Evolutionary conservation across 2,888 invertebrate genomes (phyloP).

Genomic region (Desoria tigrina): DNA sequence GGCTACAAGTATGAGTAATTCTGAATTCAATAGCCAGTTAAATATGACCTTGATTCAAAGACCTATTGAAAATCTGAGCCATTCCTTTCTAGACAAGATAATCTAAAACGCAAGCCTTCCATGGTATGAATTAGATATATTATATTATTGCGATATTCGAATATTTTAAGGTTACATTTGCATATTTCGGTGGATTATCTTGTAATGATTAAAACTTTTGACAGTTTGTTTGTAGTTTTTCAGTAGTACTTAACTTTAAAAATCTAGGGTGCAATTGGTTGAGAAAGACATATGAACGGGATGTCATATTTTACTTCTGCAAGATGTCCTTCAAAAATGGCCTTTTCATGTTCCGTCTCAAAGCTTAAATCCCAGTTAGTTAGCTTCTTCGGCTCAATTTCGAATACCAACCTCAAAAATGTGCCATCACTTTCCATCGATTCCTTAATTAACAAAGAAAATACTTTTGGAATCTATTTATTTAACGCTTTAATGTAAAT

Average conservation of each 20-base stretch:
- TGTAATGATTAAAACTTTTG: too few species aligned
- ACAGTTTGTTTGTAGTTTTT: neutral
- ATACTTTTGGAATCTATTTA: constrained; percentile 3
- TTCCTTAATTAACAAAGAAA: constrained; percentile 40
- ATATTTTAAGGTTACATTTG: too few species aligned
- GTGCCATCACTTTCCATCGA: constrained; percentile 47
- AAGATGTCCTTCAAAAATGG: constrained; percentile 28
- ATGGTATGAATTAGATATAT: too few species aligned
- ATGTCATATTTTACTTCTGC: constrained; percentile 24
- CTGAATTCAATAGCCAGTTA: too few species aligned
- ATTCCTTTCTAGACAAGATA: too few species aligned
- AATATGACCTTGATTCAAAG: too few species aligned
- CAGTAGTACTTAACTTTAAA: too few species aligned
- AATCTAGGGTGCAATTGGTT: constrained; percentile 37
- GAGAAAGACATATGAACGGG: constrained; percentile 44
- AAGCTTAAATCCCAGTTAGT: constrained; percentile 49
- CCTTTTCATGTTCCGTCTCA: constrained; percentile 48
- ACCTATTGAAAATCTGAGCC: too few species aligned
- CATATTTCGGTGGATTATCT: too few species aligned
- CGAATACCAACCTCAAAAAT: constrained; percentile 46
- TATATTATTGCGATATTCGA: too few species aligned
- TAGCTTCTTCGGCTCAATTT: constrained; percentile 29
- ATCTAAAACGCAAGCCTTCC: too few species aligned
- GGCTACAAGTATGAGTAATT: too few species aligned
- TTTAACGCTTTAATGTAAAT: neutral